phyloP scores from a whole-genome alignment of 2,113 vertebrate genomes.

The Lasiurus borealis region DNA sequence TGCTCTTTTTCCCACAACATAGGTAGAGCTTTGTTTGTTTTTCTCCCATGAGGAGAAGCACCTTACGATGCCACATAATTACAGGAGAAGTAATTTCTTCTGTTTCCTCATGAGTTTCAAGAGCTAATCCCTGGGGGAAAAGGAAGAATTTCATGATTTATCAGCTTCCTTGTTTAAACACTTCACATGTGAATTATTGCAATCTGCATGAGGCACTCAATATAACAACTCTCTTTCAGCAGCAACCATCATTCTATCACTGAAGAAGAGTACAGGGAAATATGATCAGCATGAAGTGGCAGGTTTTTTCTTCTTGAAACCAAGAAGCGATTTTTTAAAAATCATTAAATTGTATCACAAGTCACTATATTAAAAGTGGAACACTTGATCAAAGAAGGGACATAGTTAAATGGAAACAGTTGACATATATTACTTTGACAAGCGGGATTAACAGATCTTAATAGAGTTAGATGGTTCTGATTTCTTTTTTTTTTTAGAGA shows the following conservation, averaged over 20 bases:
- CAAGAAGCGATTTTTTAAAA: constrained; percentile 37
- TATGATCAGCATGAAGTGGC: constrained; percentile 1
- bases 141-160: constrained; percentile 76
- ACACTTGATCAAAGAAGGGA: constrained; percentile 11
- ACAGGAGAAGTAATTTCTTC: constrained; percentile 80
- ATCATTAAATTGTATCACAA: constrained; percentile 39
- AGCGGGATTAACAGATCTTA: neutral
- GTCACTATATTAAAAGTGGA: constrained; percentile 40
- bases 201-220: constrained; percentile 70
- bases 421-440: constrained; percentile 31
- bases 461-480: neutral
- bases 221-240: constrained; percentile 59
- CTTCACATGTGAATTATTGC: constrained; percentile 73
- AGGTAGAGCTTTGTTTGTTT: constrained; percentile 67
- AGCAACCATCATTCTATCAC: constrained; percentile 66
- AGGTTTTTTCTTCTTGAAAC: constrained; percentile 63
- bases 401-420: neutral
- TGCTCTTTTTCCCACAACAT: constrained; percentile 34
- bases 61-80: constrained; percentile 74
- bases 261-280: constrained; percentile 37
- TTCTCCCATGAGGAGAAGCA: constrained; percentile 59
- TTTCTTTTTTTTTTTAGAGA: constrained; percentile 15
- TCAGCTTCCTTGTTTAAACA: constrained; percentile 74
- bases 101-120: constrained; percentile 53
- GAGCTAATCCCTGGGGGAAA: constrained; percentile 74